phyloP scores from a whole-genome alignment of 2,797 vertebrate genomes.

The Allochrocebus solatus region DNA sequence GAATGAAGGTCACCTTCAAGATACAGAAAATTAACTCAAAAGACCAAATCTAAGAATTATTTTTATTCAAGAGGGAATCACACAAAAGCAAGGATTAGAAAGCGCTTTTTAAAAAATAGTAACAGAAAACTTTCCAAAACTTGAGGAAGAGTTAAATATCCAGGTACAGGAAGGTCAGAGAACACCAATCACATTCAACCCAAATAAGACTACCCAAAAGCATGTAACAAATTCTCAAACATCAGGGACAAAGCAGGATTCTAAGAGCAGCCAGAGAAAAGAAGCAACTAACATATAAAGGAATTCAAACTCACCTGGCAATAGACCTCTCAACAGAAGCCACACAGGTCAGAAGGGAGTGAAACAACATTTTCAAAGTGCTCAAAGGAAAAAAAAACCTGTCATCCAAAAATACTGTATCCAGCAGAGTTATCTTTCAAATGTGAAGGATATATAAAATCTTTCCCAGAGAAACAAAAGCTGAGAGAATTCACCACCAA shows the following conservation, averaged over 20 bases:
- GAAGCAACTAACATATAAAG: neutral
- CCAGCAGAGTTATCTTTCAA: neutral
- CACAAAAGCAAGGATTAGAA: neutral
- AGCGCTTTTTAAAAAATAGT: neutral
- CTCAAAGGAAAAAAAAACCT: neutral
- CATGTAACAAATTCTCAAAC: neutral
- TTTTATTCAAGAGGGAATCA: neutral
- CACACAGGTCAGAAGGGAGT: neutral
- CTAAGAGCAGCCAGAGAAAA: neutral
- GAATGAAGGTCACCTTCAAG: neutral
- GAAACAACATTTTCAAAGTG: neutral
- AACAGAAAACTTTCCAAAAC: neutral
- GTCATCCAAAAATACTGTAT: neutral
- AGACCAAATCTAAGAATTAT: neutral
- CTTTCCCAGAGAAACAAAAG: neutral
- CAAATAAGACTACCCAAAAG: neutral
- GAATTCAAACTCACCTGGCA: neutral
- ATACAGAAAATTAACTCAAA: neutral
- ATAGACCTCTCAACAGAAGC: neutral
- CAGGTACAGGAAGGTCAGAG: neutral
- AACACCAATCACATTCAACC: neutral
- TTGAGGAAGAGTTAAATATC: neutral
- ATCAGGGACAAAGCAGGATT: neutral
- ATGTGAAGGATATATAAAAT: neutral
- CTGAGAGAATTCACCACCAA: neutral